Base-by-base conservation (phyloP, 1,140 invertebrate genomes). In the Anoplophora glabripennis region DNA sequence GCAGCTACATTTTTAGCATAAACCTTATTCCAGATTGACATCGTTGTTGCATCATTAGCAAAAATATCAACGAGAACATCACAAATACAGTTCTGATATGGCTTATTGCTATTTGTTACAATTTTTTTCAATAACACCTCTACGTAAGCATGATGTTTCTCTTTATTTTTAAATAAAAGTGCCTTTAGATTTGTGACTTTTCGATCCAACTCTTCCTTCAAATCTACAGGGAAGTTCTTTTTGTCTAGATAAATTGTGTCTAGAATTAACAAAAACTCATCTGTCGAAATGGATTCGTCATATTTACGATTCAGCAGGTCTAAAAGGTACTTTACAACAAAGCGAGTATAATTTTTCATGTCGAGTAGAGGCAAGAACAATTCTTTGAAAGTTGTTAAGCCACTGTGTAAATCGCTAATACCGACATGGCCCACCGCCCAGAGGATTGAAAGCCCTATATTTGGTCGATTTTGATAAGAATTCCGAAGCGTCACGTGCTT, bases 371-470 rank as follows among this genome's bases (percentile, higher is more conserved):
- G 87, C 28, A 89, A 76, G 85, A 93, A 91, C 9, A 92, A 75
- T 59, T 91, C 87, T 71, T 90, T 83, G 88, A 90, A 93, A 3
- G 89, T 85, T 81, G 85, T 86, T n/a, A 92, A 77, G 40, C 89
- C 90, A 66, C 84, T 80, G 33, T 76, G 75, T 14, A 92, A 79
- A 68, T 89, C 81, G 57, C 79, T 83, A 42, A 79, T 76, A 0
- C 89, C 89, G 47, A 84, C 85, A 75, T 93, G 90, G 0, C 88
- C 87, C 46, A 92, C 77, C 7, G 84, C 85, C 90, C 90, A 93
- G 1, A 93, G 72, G 9, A 93, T 77, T 3, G 89, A 85, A 35
- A 91, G 72, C 17, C 89, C 89, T 64, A 92, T 85, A 12, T 83
- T 80, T 57, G 87, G 86, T 40, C 89, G 79, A 71, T 92, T 93